These are phyloP conservation scores for Drosophila rufa DNA, from an alignment of 1,140 invertebrate genomes.

Conservation along the genomic window DNA sequence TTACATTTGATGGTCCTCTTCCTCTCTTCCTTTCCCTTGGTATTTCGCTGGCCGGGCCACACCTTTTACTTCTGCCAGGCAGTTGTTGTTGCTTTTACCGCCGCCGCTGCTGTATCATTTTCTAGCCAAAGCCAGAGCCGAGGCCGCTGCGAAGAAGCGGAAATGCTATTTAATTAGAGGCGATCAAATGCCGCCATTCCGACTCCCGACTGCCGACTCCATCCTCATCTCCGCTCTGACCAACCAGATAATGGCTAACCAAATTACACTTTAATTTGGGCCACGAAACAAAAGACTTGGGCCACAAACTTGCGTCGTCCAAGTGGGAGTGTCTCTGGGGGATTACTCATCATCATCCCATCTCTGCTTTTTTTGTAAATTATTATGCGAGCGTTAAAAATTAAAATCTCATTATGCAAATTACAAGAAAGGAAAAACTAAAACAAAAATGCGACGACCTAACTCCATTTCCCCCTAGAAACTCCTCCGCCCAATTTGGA, in stretches of 20 bases:
- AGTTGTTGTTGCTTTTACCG: constrained; percentile 24
- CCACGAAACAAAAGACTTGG: constrained; percentile 72
- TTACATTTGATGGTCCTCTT: constrained; percentile 19
- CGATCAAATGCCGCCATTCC: constrained; percentile 74
- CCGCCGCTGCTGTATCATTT: constrained; percentile 63
- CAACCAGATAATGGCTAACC: constrained; percentile 75
- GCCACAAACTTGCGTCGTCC: constrained; percentile 59
- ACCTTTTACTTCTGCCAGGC: constrained; percentile 36
- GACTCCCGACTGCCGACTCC: constrained; percentile 7
- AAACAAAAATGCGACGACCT: constrained; percentile 9
- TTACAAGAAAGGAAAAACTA: constrained; percentile 51
- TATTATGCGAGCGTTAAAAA: constrained; percentile 73
- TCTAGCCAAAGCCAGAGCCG: constrained; percentile 32
- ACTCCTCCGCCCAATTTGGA: constrained; percentile 30
- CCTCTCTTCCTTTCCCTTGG: constrained; percentile 4
- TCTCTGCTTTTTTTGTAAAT: not conserved
- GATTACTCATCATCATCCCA: constrained; percentile 13
- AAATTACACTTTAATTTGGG: constrained; percentile 83
- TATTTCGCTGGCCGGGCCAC: constrained; percentile 18
- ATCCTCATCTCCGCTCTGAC: constrained; percentile 1
- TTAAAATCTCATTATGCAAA: constrained; percentile 84
- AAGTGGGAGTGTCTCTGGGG: constrained; percentile 26
- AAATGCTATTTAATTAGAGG: constrained; percentile 83
- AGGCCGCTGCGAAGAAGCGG: constrained; percentile 52
- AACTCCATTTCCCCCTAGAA: not conserved